phyloP scores from a whole-genome alignment of 2,888 invertebrate species.

The Synergus gifuensis region DNA sequence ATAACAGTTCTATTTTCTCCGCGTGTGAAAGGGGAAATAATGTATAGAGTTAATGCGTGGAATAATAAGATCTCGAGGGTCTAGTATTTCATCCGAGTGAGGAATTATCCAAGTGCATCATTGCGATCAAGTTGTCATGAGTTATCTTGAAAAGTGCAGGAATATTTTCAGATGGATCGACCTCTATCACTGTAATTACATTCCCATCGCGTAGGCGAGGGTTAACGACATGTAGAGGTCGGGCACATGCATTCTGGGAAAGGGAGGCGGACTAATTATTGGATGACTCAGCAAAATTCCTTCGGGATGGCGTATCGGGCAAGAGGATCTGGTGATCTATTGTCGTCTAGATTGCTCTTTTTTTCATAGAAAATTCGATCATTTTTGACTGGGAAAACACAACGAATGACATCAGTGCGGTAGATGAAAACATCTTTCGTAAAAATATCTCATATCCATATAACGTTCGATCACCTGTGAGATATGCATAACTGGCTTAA shows the following conservation, averaged over 20 bases:
- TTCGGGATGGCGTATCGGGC: constrained; percentile 18
- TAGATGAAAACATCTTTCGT: neutral
- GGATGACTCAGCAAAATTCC: constrained; percentile 37
- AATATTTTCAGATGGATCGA: constrained; percentile 21
- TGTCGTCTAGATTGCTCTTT: constrained; percentile 3
- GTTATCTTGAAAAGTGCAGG: neutral
- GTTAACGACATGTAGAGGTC: constrained; percentile 35
- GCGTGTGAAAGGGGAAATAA: neutral
- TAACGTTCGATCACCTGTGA: constrained; percentile 7
- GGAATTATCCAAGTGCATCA: neutral
- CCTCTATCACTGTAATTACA: constrained; percentile 26
- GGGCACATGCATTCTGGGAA: constrained; percentile 33
- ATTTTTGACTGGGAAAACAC: neutral
- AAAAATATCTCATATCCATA: neutral
- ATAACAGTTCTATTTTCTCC: neutral
- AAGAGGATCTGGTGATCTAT: constrained; percentile 12
- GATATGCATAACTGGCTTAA: constrained; percentile 35
- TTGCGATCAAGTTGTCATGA: neutral
- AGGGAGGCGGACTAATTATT: constrained; percentile 31
- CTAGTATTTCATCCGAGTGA: neutral
- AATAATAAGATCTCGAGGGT: neutral
- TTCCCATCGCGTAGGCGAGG: constrained; percentile 17
- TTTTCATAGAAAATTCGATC: neutral
- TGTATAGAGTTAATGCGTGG: neutral
- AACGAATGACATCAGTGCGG: neutral